Evolutionary conservation across 2,888 invertebrate genomes (phyloP).

Genomic region (Drosophila formosana): DNA sequence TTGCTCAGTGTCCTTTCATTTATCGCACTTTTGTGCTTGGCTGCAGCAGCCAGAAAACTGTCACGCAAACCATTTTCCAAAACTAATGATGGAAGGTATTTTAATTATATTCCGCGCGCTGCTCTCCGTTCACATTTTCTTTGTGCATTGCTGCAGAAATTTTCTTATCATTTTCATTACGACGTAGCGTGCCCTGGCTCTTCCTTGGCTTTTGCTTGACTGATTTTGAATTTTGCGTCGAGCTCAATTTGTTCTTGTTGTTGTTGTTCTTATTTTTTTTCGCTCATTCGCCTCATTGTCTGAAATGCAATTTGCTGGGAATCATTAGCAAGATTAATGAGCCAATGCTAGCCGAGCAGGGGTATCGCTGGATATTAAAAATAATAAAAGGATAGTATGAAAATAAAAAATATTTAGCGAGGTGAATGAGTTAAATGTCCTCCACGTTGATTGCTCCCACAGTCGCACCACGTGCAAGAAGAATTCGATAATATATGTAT

Average conservation of each 20-base stretch:
- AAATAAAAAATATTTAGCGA: slow-evolving; percentile 28
- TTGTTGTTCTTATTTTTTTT: slow-evolving; percentile 24
- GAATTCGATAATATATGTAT: slow-evolving; percentile 81
- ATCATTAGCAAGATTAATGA: slow-evolving; percentile 81
- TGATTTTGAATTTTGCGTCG: slow-evolving; percentile 65
- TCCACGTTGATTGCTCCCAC: slow-evolving; percentile 67
- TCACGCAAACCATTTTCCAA: slow-evolving; percentile 78
- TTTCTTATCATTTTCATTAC: slow-evolving; percentile 82
- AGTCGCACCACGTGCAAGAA: slow-evolving; percentile 82
- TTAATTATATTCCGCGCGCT: slow-evolving; percentile 76
- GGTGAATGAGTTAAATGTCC: slow-evolving; percentile 65
- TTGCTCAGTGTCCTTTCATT: slow-evolving; percentile 68
- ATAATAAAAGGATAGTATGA: slow-evolving; percentile 31
- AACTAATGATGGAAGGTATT: slow-evolving; percentile 83
- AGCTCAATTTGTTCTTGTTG: slow-evolving; percentile 38
- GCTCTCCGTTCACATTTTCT: slow-evolving; percentile 11
- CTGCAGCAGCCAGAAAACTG: slow-evolving; percentile 69
- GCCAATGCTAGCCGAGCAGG: slow-evolving; percentile 36
- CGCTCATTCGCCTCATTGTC: slow-evolving; percentile 37
- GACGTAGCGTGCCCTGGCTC: slow-evolving; percentile 25
- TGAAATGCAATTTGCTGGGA: slow-evolving; percentile 75
- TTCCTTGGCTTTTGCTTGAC: slow-evolving; percentile 81
- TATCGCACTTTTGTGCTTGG: slow-evolving; percentile 78
- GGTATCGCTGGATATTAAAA: not conserved
- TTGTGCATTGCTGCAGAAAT: slow-evolving; percentile 81